Percentiles rank a stretch among this genome's conserved stretches.
Evolutionary conservation across 2,113 vertebrate species (phyloP).

Genomic region (Notiomystis cincta): DNA sequence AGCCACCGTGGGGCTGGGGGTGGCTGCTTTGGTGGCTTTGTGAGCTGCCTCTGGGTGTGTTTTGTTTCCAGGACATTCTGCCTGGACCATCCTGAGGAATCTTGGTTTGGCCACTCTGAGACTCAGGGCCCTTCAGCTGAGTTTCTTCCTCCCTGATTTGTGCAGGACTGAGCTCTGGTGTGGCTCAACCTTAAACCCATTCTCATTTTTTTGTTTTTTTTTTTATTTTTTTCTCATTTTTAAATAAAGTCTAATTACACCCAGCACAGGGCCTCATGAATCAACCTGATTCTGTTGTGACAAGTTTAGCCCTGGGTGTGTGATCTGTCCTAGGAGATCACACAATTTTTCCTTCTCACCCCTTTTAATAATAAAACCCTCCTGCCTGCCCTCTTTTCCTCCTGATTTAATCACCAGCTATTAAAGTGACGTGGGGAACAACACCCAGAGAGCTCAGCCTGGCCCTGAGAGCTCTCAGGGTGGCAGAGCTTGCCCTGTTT

Average conservation of each 20-base stretch:
- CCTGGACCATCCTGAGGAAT: background rate
- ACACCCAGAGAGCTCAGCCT: background rate
- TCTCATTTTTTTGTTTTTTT: background rate
- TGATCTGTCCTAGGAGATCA: conserved; percentile 20
- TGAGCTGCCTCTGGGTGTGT: background rate
- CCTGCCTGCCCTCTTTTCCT: background rate
- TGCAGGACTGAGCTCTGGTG: background rate
- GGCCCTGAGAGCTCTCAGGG: background rate
- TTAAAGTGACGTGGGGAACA: background rate
- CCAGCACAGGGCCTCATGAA: background rate
- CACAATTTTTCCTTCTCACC: background rate
- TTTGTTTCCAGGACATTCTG: background rate
- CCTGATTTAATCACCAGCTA: background rate
- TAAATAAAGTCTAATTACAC: background rate
- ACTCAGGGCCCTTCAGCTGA: background rate
- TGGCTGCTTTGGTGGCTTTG: background rate
- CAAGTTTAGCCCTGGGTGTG: conserved; percentile 21
- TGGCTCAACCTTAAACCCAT: background rate
- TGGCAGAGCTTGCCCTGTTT: background rate
- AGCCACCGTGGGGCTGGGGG: background rate
- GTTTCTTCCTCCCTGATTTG: background rate
- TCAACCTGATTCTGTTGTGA: conserved; percentile 47
- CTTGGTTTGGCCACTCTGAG: background rate
- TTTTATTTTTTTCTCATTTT: background rate
- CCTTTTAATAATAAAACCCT: background rate